Percentiles rank a stretch among this genome's conserved stretches.
Conservation (phyloP, 2,888 invertebrate species). For the Tenthredo mesomela region DNA sequence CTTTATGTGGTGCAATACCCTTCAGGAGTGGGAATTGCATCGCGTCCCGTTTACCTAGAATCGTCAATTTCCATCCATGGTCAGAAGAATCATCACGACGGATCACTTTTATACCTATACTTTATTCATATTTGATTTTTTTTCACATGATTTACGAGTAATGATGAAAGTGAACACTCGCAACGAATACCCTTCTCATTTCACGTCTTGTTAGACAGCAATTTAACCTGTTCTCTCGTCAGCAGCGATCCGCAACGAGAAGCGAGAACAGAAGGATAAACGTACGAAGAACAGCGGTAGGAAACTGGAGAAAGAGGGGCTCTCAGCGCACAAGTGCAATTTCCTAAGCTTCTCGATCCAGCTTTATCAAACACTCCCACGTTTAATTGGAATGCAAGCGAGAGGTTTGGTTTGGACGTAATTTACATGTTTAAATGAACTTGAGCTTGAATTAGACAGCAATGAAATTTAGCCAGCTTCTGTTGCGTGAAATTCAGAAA, state of each 20-base stretch:
- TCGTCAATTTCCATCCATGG: not conserved
- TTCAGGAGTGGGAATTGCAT: not conserved
- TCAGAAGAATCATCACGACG: not conserved
- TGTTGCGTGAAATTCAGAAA: not conserved
- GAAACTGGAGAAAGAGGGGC: slow-evolving; percentile 15
- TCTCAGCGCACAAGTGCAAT: not conserved
- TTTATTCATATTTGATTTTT: not conserved
- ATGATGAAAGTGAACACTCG: not conserved
- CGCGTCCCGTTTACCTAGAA: not conserved
- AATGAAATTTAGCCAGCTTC: not conserved
- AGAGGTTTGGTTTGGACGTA: slow-evolving; percentile 18
- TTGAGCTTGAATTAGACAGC: not conserved
- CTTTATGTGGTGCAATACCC: not conserved
- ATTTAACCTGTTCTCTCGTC: slow-evolving; percentile 18
- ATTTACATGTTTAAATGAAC: slow-evolving; percentile 39
- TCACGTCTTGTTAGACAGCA: slow-evolving; percentile 11
- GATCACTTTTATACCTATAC: not conserved
- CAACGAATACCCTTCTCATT: slow-evolving; percentile 2
- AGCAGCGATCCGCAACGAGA: not conserved
- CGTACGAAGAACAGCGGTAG: not conserved
- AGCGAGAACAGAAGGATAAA: slow-evolving; percentile 10
- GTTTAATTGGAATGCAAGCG: slow-evolving; percentile 30
- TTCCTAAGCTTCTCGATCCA: slow-evolving; percentile 31
- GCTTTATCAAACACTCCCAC: slow-evolving; percentile 10
- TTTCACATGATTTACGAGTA: not conserved